Percentiles rank a stretch among this genome's conserved stretches.
phyloP scores from a whole-genome alignment of 2,113 vertebrate genomes.

The Centrocercus urophasianus region DNA sequence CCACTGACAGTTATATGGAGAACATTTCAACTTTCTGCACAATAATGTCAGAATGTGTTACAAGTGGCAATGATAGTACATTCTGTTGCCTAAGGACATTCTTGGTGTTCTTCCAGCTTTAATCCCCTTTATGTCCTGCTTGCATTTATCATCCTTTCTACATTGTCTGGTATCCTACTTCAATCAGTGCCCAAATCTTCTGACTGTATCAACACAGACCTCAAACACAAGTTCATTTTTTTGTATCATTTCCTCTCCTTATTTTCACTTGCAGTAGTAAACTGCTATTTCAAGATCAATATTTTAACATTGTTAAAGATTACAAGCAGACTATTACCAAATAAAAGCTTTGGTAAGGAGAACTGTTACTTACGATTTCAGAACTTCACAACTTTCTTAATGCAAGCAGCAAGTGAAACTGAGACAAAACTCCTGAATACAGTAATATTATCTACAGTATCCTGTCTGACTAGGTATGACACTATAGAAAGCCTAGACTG shows the following conservation, averaged over 20 bases:
- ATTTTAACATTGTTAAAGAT: not conserved
- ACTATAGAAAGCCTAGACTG: not conserved
- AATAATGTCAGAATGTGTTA: conserved; percentile 7
- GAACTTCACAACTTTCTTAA: not conserved
- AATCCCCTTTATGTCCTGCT: not conserved
- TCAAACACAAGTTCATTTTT: not conserved
- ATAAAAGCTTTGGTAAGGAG: not conserved
- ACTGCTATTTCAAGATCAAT: conserved; percentile 6
- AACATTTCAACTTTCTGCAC: conserved; percentile 1
- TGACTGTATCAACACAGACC: not conserved
- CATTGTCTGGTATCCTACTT: not conserved
- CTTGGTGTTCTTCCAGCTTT: conserved; percentile 40
- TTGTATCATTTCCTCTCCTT: not conserved
- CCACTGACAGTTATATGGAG: not conserved
- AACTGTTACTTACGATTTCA: not conserved
- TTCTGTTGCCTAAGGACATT: not conserved
- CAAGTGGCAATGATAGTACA: not conserved
- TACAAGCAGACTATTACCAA: not conserved
- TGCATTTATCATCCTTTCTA: conserved; percentile 44
- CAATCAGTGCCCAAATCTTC: not conserved
- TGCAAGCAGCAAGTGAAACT: not conserved
- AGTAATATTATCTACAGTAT: not conserved
- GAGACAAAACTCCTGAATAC: not conserved
- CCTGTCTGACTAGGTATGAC: not conserved
- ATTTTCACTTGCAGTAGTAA: not conserved